Conservation (phyloP, 2,113 vertebrate genomes). For the Noctilio leporinus region DNA sequence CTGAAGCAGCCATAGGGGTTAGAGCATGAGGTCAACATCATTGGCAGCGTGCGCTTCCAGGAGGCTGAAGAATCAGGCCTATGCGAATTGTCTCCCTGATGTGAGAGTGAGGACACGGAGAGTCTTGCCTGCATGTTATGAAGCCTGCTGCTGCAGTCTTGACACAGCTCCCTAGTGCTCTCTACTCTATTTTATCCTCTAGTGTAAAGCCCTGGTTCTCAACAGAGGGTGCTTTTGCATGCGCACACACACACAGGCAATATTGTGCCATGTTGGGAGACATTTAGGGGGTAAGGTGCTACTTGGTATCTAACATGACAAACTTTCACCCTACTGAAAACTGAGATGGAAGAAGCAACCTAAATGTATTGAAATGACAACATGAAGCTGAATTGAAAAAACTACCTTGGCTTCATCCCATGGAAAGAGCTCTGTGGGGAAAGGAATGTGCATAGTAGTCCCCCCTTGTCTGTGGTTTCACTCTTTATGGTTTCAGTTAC, state of each 20-base stretch:
- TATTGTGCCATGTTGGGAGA: not conserved
- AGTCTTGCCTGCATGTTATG: not conserved
- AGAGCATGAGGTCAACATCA: not conserved
- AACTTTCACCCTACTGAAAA: not conserved
- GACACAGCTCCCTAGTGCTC: too few species aligned
- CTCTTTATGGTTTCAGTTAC: not conserved
- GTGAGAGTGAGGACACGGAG: not conserved
- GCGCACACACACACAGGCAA: not conserved
- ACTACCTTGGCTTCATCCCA: not conserved
- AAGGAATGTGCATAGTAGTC: not conserved
- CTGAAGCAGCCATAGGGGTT: not conserved
- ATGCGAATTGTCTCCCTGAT: not conserved
- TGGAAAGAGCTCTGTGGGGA: not conserved
- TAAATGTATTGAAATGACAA: not conserved
- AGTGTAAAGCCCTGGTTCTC: not conserved
- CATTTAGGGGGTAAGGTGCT: not conserved
- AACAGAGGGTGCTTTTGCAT: not conserved
- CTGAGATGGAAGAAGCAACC: not conserved
- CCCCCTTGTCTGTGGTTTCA: not conserved
- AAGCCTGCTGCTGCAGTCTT: not conserved
- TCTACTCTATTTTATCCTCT: not conserved
- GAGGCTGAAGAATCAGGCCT: not conserved
- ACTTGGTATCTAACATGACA: not conserved
- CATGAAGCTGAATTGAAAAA: not conserved
- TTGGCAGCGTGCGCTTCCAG: not conserved